These are phyloP conservation scores for Thaumatotibia leucotreta DNA, from an alignment of 1,140 invertebrate species.

Conservation along the genomic window DNA sequence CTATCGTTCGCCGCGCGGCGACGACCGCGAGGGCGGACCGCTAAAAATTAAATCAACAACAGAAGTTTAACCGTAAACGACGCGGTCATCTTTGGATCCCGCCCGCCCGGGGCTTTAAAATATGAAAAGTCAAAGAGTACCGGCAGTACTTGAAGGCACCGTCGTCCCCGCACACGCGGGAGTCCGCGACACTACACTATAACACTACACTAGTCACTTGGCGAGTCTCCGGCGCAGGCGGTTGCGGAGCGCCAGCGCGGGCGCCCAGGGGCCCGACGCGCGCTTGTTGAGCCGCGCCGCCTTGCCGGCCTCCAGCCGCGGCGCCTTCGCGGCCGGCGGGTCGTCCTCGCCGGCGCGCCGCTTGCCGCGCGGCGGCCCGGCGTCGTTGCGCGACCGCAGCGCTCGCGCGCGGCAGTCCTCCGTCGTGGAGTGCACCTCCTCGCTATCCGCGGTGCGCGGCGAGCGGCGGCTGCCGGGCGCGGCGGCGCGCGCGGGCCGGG, in stretches of 20 bases:
- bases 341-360: background rate
- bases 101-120: constrained; percentile 24
- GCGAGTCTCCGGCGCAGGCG: constrained; percentile 54
- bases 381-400: constrained; percentile 28
- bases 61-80: constrained; percentile 64
- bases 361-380: background rate
- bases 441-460: constrained; percentile 25
- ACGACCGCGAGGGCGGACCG: constrained; percentile 21
- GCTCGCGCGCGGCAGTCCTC: no score
- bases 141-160: constrained; percentile 61
- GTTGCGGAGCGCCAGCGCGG: constrained; percentile 53
- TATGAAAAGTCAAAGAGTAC: constrained; percentile 46
- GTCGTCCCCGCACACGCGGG: constrained; percentile 41
- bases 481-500: constrained; percentile 32
- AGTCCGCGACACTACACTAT: constrained; percentile 25
- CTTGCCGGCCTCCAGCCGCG: constrained; percentile 8
- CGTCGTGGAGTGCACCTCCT: constrained; percentile 46
- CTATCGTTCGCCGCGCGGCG: constrained; percentile 51
- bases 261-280: constrained; percentile 51
- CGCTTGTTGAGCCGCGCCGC: constrained; percentile 43
- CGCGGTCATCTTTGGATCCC: constrained; percentile 68
- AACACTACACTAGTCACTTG: constrained; percentile 43
- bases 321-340: background rate
- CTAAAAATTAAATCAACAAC: constrained; percentile 56
- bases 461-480: constrained; percentile 15